Evolutionary conservation across 2,888 invertebrate genomes (phyloP).

Genomic region (Tetrapedia diversipes): DNA sequence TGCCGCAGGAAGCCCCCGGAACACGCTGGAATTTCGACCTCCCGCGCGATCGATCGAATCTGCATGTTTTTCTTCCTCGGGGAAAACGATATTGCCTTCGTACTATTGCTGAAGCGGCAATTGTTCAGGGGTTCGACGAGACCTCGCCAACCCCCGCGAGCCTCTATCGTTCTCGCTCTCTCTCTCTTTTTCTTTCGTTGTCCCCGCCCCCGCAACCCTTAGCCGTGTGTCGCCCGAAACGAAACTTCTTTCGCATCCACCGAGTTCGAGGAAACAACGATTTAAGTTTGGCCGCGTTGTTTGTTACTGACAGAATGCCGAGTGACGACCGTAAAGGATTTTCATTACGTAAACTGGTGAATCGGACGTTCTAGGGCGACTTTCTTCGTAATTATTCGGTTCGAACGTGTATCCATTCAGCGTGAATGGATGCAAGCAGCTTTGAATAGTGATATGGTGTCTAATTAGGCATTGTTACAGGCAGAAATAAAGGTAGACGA

Average conservation of each 20-base stretch:
- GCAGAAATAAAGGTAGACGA: neutral
- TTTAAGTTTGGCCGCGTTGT: conserved; percentile 55
- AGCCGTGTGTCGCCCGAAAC: conserved; percentile 16
- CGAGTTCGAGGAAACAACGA: conserved; percentile 46
- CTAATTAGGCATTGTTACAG: too few relatives aligned
- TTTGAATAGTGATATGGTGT: too few relatives aligned
- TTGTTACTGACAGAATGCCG: conserved; percentile 52
- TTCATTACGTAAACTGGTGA: conserved; percentile 23
- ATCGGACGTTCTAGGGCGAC: neutral
- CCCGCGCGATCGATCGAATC: conserved; percentile 73
- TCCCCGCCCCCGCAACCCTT: neutral
- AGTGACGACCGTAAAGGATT: conserved; percentile 26
- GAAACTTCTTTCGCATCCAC: conserved; percentile 50
- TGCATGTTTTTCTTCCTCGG: conserved; percentile 71
- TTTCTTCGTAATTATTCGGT: too few relatives aligned
- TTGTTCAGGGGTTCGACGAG: conserved; percentile 52
- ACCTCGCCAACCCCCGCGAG: conserved; percentile 26
- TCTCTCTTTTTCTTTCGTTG: neutral
- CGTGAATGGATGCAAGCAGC: too few relatives aligned
- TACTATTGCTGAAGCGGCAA: conserved; percentile 62
- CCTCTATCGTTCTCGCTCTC: neutral
- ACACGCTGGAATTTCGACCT: conserved; percentile 68
- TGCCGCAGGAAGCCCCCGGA: conserved; percentile 70
- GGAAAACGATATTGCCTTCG: conserved; percentile 64
- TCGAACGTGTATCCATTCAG: too few relatives aligned